Conservation (phyloP, 2,888 invertebrate species). For the Drosophila nr. fundita region DNA sequence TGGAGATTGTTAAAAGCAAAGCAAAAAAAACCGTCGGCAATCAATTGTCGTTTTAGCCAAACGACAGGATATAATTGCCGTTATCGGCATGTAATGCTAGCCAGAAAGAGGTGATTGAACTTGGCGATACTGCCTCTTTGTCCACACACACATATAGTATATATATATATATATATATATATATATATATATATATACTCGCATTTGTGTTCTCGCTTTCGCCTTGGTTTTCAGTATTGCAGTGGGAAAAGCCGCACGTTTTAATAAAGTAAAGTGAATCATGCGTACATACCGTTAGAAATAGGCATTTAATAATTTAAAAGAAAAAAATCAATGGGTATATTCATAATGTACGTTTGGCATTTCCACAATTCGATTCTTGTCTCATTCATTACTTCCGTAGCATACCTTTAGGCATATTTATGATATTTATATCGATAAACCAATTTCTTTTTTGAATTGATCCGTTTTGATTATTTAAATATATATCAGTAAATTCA, state of each 20-base stretch:
- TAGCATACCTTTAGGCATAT: neutral
- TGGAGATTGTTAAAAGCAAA: conserved; percentile 27
- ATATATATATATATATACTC: neutral
- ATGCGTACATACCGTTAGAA: neutral
- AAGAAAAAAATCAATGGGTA: neutral
- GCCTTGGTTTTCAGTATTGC: conserved; percentile 24
- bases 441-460: neutral
- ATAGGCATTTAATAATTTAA: neutral
- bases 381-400: neutral
- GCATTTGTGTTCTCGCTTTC: conserved; percentile 29
- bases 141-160: neutral
- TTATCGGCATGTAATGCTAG: conserved; percentile 67
- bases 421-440: neutral
- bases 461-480: neutral
- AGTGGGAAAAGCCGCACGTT: conserved; percentile 1
- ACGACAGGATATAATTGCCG: conserved; percentile 61
- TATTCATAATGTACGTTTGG: neutral
- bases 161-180: neutral
- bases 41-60: conserved; percentile 36
- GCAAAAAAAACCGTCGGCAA: conserved; percentile 18
- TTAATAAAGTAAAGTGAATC: neutral
- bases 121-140: conserved; percentile 42
- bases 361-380: neutral
- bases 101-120: conserved; percentile 67
- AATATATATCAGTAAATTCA: neutral